Conservation (phyloP, 2,888 invertebrate species). For the Didymodactylos carnosus region DNA sequence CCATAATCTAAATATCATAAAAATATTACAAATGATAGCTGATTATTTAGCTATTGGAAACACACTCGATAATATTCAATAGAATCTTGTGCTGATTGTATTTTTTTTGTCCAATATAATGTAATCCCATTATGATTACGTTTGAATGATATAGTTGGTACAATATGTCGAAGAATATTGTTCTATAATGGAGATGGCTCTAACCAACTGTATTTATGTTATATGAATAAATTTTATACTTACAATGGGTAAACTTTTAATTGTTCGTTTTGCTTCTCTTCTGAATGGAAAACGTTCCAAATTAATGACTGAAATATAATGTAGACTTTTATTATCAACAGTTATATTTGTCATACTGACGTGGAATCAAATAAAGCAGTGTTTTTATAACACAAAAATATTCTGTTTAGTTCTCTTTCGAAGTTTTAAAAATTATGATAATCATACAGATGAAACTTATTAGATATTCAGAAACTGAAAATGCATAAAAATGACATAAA, state of each 20-base stretch:
- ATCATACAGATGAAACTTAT: no score
- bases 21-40: background rate
- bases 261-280: background rate
- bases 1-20: background rate
- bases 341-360: no score
- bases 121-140: background rate
- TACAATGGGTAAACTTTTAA: background rate
- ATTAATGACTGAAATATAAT: no score
- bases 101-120: background rate
- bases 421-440: no score
- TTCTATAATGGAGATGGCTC: no score
- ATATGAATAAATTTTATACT: background rate
- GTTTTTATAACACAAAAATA: no score
- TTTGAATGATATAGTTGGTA: background rate
- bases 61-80: background rate
- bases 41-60: background rate
- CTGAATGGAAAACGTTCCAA: background rate
- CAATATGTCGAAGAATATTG: background rate
- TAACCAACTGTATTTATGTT: no score
- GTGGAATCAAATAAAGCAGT: no score
- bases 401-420: no score
- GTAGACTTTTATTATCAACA: no score
- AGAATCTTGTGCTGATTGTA: background rate
- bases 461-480: no score
- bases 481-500: no score